These are phyloP conservation scores for Rhabdomys dilectus DNA, from an alignment of 2,113 vertebrate species.

Conservation along the genomic window DNA sequence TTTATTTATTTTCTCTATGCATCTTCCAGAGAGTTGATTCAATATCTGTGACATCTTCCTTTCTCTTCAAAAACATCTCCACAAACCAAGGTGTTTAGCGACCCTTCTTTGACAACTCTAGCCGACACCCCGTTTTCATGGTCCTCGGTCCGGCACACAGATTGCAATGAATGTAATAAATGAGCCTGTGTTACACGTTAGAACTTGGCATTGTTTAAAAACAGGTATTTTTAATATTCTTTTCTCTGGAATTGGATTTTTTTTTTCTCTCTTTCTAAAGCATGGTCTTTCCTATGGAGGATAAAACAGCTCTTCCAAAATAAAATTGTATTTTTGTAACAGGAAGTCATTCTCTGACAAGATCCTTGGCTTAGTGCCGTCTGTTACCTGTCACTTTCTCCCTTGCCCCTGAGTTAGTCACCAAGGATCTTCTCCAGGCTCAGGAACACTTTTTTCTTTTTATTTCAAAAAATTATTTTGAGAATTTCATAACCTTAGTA, in stretches of 20 bases:
- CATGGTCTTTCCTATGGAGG: background rate
- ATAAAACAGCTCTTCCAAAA: background rate
- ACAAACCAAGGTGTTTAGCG: background rate
- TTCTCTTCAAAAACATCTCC: slow-evolving; percentile 17
- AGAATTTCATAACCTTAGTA: background rate
- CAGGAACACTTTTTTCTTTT: background rate
- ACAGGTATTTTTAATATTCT: background rate
- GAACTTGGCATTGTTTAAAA: background rate
- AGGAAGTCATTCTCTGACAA: background rate
- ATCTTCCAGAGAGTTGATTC: background rate
- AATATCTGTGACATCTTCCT: background rate
- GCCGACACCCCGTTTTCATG: background rate
- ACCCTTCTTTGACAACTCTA: background rate
- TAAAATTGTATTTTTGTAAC: background rate
- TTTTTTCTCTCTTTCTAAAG: background rate
- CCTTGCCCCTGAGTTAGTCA: background rate
- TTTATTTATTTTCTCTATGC: background rate
- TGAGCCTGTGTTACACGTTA: background rate
- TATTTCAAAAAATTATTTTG: background rate
- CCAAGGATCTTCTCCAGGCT: background rate
- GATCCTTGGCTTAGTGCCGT: background rate
- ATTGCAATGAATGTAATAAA: background rate
- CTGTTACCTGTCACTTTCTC: background rate
- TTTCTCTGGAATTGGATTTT: background rate
- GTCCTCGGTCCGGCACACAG: background rate